Conservation (phyloP, 1,140 invertebrate species). For the Sesamia nonagrioides region DNA sequence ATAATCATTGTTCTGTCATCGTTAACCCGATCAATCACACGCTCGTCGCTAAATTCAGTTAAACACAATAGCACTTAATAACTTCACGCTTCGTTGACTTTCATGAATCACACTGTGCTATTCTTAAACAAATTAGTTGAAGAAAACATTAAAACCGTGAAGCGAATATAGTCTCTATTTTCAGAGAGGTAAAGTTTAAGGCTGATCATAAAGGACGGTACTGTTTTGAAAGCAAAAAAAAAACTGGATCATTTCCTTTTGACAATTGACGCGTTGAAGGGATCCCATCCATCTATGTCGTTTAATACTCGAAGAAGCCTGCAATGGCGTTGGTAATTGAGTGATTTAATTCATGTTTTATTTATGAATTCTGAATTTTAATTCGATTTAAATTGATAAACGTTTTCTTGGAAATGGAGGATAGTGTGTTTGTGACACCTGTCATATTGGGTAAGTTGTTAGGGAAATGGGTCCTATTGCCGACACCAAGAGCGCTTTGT, state of each 20-base stretch:
- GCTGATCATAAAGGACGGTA: background rate
- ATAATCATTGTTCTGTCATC: constrained; percentile 34
- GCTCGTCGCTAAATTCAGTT: constrained; percentile 32
- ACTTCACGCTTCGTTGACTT: constrained; percentile 51
- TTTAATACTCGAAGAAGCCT: constrained; percentile 25
- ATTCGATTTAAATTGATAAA: constrained; percentile 43
- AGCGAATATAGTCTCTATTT: background rate
- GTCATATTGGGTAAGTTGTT: constrained; percentile 12
- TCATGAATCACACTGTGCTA: constrained; percentile 55
- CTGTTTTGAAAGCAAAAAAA: constrained; percentile 47
- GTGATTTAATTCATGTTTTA: constrained; percentile 50
- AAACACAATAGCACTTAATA: constrained; percentile 57
- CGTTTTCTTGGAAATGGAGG: constrained; percentile 1
- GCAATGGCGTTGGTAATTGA: constrained; percentile 42
- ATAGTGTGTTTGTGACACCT: constrained; percentile 32
- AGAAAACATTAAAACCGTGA: constrained; percentile 20
- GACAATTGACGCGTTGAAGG: constrained; percentile 64
- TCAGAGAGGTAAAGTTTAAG: constrained; percentile 30
- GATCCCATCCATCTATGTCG: constrained; percentile 61
- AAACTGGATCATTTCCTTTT: constrained; percentile 64
- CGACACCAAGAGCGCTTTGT: background rate
- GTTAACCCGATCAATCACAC: constrained; percentile 52
- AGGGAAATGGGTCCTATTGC: constrained; percentile 1
- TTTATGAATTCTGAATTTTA: constrained; percentile 36
- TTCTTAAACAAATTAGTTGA: constrained; percentile 63